Evolutionary conservation across 1,140 invertebrate species (phyloP), one percentile per base, ranked within the genome.

Genomic region (Bradynema listronoti): DNA sequence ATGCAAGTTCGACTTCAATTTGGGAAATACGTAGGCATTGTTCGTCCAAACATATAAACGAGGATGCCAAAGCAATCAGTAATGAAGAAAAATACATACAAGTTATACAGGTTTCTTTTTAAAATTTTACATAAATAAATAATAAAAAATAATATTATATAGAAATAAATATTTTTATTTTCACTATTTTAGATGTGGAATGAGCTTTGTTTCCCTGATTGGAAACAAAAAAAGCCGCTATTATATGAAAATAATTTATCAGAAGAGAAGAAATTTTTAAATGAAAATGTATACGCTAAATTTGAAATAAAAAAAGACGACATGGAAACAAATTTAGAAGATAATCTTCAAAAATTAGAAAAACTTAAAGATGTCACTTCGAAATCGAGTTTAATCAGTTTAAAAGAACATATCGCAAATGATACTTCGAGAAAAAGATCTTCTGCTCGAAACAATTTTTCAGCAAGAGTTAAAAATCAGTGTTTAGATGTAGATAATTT

Each of bases 1-100:
- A 71, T 46, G 69, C 56, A 24, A 74, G 73, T 58, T 73, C 71
- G 29, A 71, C 70, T 51, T 73, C 71, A n/a, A 45, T 71, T 24
- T 71, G 69, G 69, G 69, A 71, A 51, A 45, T 66, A 24, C 63
- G 56, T 9, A 73, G 71, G 36, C 69, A 71, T 46, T 69, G 70
- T 1, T 29, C 33, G 4, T 42, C 70, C 16, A 70, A 71, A 49
- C 71, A 71, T 32, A n/a, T n/a, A n/a, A 68, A 59, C 19, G 50
- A 43, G 6, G 56, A 65, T 14, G 58, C 54, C 16, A 11, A 47
- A 25, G 58, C 68, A n/a, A 49, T 70, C 22, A 69, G 65, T 33
- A 72, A 70, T 19, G 68, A 70, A 47, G 70, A 70, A 43, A 70
- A 70, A 32, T 66, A 73, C 25, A 69, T 64, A 56, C 50, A 50